Evolutionary conservation across 2,113 vertebrate species (phyloP), one percentile per base, ranked within the genome.

Genomic region (Bostrychus sinensis): DNA sequence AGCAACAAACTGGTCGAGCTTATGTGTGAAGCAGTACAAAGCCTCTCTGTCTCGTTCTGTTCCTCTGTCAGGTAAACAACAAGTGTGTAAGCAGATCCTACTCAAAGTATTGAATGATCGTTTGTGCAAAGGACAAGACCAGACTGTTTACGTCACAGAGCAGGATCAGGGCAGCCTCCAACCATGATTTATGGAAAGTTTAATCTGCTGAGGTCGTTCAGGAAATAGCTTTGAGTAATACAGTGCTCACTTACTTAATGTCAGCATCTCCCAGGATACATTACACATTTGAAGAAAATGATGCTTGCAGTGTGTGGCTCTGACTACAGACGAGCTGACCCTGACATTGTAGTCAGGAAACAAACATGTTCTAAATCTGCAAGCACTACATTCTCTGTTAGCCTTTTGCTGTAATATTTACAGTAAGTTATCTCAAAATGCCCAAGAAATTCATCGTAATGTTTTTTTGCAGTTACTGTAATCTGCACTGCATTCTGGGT

Each of bases 201-300:
- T 62, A 81, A 72, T 87, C 45, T 42, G 46, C 57, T 28, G 43
- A 42, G 75, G 69, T 51, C 30, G 57, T 62, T 54, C 55, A 69
- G 68, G 71, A 76, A 73, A 63, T 60, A 45, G 62, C 43, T 69
- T 66, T 20, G 68, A 81, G 37, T 38, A 68, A 80, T 66, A 38
- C 70, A 34, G 53, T 50, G 42, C 62, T 22, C 39, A 10, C 70
- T 83, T 72, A 80, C 71, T 82, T 79, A 81, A 53, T 65, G 80
- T 75, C 73, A 79, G n/a, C 65, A 55, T 30, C 19, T 32, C 22
- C 43, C 25, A 66, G 32, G 38, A 56, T 62, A 19, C 36, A 42
- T 60, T 17, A 11, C 45, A 43, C 39, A n/a, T 48, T 25, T 25
- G 4, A 25, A n/a, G 25, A 51, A 14, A 30, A 6, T 1, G 48